phyloP scores from a whole-genome alignment of 2,888 invertebrate genomes.

The Rhynchonema sp. region DNA sequence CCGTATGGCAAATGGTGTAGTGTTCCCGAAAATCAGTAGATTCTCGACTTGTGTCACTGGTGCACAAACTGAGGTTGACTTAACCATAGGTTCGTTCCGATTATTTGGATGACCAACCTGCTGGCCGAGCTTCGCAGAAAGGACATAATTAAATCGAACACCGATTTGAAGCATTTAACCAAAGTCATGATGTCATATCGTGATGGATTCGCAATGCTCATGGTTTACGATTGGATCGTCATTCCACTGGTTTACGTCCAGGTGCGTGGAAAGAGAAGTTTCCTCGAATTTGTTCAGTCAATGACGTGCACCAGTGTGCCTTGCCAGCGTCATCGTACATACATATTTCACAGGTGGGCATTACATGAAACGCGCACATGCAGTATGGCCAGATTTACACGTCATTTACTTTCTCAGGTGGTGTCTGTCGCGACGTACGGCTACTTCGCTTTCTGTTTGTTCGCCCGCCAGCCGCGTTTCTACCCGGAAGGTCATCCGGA shows the following conservation, averaged over 20 bases:
- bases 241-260: not conserved
- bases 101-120: not conserved
- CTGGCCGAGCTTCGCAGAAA: not conserved
- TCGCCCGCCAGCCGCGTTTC: conserved; percentile 31
- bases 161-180: not conserved
- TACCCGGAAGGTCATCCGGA: too few relatives aligned
- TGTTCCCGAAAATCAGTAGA: too few relatives aligned
- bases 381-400: too few relatives aligned
- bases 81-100: too few relatives aligned
- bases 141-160: not conserved
- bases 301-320: too few relatives aligned
- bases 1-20: conserved; percentile 36
- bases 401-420: conserved; percentile 19
- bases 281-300: too few relatives aligned
- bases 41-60: too few relatives aligned
- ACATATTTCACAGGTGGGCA: too few relatives aligned
- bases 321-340: too few relatives aligned
- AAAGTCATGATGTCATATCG: not conserved
- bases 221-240: not conserved
- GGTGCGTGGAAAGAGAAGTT: not conserved
- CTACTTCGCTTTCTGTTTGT: conserved; percentile 31
- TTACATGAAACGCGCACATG: too few relatives aligned
- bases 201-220: not conserved
- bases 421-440: conserved; percentile 33
- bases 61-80: too few relatives aligned